phyloP scores from a whole-genome alignment of 2,797 vertebrate species.

The Siniperca scherzeri region DNA sequence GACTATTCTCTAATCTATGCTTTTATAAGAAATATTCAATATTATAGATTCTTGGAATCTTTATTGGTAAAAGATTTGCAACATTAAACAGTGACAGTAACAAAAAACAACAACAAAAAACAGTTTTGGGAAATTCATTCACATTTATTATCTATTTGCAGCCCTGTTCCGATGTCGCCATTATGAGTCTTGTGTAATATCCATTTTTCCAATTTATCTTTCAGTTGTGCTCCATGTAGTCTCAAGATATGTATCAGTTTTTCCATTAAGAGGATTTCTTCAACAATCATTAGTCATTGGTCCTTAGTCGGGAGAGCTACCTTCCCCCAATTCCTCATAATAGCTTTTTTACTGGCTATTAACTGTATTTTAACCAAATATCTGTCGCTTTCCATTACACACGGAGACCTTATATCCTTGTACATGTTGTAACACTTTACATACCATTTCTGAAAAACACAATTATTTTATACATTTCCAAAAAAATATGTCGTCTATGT shows the following conservation, averaged over 20 bases:
- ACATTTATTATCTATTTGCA: too few relatives aligned
- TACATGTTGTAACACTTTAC: not conserved
- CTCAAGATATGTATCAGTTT: not conserved
- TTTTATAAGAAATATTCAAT: not conserved
- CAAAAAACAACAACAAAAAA: too few relatives aligned
- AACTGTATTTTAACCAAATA: not conserved
- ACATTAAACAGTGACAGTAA: too few relatives aligned
- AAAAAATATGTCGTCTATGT: not conserved
- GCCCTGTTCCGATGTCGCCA: too few relatives aligned
- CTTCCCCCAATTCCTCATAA: not conserved
- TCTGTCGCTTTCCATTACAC: not conserved
- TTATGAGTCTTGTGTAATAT: not conserved
- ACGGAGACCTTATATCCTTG: not conserved
- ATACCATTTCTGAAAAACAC: not conserved
- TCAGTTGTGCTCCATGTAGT: not conserved
- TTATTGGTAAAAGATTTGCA: too few relatives aligned
- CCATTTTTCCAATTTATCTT: not conserved
- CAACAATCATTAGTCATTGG: not conserved
- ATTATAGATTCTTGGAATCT: too few relatives aligned
- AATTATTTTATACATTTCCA: not conserved
- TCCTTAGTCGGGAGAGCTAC: not conserved
- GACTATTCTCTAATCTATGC: not conserved
- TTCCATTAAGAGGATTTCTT: not conserved
- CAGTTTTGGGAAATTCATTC: too few relatives aligned
- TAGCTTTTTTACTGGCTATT: too few relatives aligned